Conservation (phyloP, 1,140 invertebrate genomes). For the Brachionus paranguensis region DNA sequence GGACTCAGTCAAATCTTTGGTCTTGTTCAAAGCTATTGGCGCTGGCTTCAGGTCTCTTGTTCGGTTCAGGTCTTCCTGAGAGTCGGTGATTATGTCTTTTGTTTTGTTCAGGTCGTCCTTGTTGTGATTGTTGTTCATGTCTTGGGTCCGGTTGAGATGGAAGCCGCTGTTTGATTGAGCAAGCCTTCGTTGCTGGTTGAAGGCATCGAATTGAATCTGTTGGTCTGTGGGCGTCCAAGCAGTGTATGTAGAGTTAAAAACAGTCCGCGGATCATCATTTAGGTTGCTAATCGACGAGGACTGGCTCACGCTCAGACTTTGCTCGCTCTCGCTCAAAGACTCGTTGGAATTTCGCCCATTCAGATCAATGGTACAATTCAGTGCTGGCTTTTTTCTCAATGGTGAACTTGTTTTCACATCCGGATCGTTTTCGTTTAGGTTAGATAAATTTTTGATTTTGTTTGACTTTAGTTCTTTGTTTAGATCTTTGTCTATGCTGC, state of each 20-base stretch:
- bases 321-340: conserved; percentile 1
- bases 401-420: conserved; percentile 11
- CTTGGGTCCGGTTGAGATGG: neutral
- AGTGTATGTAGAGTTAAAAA: conserved; percentile 27
- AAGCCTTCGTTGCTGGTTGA: neutral
- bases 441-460: neutral
- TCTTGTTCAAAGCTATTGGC: neutral
- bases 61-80: neutral
- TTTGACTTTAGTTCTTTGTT: conserved; percentile 5
- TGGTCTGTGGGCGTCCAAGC: neutral
- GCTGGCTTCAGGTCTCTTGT: neutral
- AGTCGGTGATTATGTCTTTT: conserved; percentile 8
- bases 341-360: neutral
- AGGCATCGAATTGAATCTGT: neutral
- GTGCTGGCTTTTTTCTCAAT: neutral
- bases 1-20: conserved; percentile 1
- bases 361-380: conserved; percentile 18
- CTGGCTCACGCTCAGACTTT: conserved; percentile 8
- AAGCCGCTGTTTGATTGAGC: neutral
- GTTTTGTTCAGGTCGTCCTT: neutral
- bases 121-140: conserved; percentile 12
- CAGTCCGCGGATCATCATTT: neutral
- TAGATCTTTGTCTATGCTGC: conserved; percentile 37
- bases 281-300: conserved; percentile 1
- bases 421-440: neutral